Percentiles rank a stretch among this genome's conserved stretches.
Evolutionary conservation across 1,140 invertebrate species (phyloP).

Genomic region (Drosophila repleta): DNA sequence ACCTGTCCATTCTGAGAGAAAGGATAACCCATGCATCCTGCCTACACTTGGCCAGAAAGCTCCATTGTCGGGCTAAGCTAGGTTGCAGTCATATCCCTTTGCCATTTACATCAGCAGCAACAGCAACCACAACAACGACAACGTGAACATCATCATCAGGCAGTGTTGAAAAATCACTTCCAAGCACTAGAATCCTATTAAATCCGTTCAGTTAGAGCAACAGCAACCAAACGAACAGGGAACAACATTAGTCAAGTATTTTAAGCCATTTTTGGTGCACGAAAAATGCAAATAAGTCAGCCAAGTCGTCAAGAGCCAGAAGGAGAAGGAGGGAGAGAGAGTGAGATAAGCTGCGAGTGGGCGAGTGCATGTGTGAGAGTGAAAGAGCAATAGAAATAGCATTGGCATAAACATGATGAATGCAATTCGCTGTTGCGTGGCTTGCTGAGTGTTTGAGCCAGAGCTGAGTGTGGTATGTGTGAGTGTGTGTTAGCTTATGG

Average conservation of each 20-base stretch:
- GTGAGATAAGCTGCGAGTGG: neutral
- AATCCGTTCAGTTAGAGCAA: constrained; percentile 44
- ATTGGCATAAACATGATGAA: constrained; percentile 56
- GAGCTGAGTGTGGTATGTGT: constrained; percentile 22
- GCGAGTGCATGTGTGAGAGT: neutral
- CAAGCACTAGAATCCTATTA: constrained; percentile 73
- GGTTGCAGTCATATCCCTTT: constrained; percentile 16
- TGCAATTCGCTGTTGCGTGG: constrained; percentile 65
- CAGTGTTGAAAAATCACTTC: constrained; percentile 67
- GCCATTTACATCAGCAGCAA: constrained; percentile 23
- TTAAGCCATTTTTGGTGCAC: constrained; percentile 61
- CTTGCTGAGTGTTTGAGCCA: constrained; percentile 47
- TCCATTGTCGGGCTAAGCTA: neutral
- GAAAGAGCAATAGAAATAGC: constrained; percentile 9
- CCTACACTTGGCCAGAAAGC: constrained; percentile 5
- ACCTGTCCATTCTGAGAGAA: constrained; percentile 16
- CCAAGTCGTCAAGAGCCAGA: constrained; percentile 20
- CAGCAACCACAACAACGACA: constrained; percentile 8
- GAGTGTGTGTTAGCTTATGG: neutral
- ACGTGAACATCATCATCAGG: constrained; percentile 26
- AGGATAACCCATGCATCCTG: constrained; percentile 27
- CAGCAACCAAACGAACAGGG: constrained; percentile 33
- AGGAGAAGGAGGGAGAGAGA: neutral
- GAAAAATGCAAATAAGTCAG: constrained; percentile 69
- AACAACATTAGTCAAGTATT: constrained; percentile 72